Base-by-base conservation (phyloP, 2,113 vertebrate genomes). In the Toxostoma redivivum region DNA sequence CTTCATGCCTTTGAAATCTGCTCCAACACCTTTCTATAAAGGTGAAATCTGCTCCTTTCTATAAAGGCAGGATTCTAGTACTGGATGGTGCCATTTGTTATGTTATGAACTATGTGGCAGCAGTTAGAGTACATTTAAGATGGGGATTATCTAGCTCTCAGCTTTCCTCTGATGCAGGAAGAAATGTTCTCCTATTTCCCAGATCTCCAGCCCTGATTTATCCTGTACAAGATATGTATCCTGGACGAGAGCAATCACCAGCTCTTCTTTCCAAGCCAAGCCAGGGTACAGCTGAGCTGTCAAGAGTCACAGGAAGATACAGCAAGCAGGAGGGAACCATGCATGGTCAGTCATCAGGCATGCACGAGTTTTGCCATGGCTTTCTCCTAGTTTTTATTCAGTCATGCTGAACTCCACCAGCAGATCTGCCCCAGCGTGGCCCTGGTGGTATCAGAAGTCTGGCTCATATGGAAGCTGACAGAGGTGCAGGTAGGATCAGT, bases 221-320 rank as follows among this genome's bases (percentile, higher is more conserved):
- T 40, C 33, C 38, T 51, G 35, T 8, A 24, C 0, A 0, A 44
- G 10, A 76, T 40, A 40, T 67, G 28, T 71, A 28, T 38, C 33
- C 38, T 51, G 35, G 10, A 24, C 0, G 0, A 44, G 10, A 76
- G 24, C 37, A 69, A 28, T 31, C 7, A 1, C 27, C 48, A 86
- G 0, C 19, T 69, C 22, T 47, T 81, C 42, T 83, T 88, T 81
- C 64, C 73, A 84, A 72, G 53, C 8, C 53, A 60, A 71, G 9
- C 11, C 24, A 14, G 17, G 22, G 31, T 51, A 60, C 40, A 80
- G 24, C 37, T 50, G 69, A 44, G n/a, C 37, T 88, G 38, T 33
- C 11, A 57, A 13, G 44, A 54, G 28, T 37, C 62, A 62, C 23
- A 7, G 3, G 45, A 83, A 69, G 12, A 80, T 27, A 56, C 6